Conservation (phyloP, 2,113 vertebrate genomes). For the Ardeotis arabs region DNA sequence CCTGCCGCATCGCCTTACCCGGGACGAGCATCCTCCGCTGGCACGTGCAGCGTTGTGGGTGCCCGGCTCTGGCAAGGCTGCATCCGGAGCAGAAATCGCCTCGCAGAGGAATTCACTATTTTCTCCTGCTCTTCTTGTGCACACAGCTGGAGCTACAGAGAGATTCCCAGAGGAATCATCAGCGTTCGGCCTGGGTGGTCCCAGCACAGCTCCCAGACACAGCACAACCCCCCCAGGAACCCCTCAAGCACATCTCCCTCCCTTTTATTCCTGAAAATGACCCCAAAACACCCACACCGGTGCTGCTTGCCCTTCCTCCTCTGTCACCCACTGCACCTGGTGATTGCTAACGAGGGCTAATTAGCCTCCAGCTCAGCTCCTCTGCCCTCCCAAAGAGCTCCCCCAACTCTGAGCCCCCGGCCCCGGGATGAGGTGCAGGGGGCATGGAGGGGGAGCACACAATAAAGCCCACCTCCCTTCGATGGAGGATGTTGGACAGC, state of each 20-base stretch:
- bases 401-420: too few species aligned
- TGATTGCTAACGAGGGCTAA: neutral
- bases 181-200: fast-evolving
- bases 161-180: fast-evolving
- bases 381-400: neutral
- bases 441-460: too few species aligned
- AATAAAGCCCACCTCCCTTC: fast-evolving
- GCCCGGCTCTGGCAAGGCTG: fast-evolving
- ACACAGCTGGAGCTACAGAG: neutral
- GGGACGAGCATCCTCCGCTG: fast-evolving
- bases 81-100: fast-evolving
- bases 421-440: too few species aligned
- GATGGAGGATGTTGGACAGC: neutral
- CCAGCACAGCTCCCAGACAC: neutral
- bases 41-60: fast-evolving
- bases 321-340: neutral
- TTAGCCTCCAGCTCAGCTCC: neutral
- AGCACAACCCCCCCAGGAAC: fast-evolving
- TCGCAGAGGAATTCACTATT: fast-evolving
- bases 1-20: neutral
- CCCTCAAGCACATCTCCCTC: neutral
- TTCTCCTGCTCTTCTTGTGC: fast-evolving
- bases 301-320: neutral
- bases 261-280: neutral
- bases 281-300: neutral